A percentile compares a stretch with the other conserved stretches of the same genome.
Evolutionary conservation across 2,113 vertebrate genomes (phyloP).

Genomic region (Lophochroa leadbeateri): DNA sequence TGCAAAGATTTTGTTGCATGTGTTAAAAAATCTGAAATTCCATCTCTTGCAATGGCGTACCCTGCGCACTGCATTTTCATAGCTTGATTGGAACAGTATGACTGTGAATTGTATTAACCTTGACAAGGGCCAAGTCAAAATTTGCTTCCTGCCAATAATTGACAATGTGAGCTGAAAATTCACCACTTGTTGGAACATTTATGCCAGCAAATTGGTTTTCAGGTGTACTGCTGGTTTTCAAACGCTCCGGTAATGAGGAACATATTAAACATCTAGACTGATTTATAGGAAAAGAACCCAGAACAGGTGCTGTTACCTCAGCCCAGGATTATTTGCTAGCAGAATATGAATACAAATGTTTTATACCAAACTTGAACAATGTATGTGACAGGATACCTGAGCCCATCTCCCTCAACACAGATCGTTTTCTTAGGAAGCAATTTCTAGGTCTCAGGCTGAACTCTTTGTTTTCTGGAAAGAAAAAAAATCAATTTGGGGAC

Average conservation of each 20-base stretch:
- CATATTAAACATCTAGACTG: slow-evolving; percentile 36
- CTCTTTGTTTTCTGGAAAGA: slow-evolving; percentile 45
- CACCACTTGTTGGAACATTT: slow-evolving; percentile 6
- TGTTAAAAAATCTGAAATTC: neutral
- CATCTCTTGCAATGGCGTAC: neutral
- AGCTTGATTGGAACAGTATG: neutral
- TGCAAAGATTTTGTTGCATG: neutral
- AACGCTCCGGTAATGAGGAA: neutral
- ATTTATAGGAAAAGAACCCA: slow-evolving; percentile 6
- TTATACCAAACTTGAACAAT: neutral
- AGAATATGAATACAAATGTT: neutral
- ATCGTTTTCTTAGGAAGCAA: slow-evolving; percentile 68
- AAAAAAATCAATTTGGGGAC: slow-evolving; percentile 33
- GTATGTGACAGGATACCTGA: neutral
- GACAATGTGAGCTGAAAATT: slow-evolving; percentile 16
- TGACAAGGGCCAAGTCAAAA: slow-evolving; percentile 36
- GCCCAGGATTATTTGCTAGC: neutral
- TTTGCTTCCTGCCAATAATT: slow-evolving; percentile 33
- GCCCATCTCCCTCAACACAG: neutral
- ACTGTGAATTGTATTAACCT: slow-evolving; percentile 27
- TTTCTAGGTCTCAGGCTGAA: slow-evolving; percentile 62
- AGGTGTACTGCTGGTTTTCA: slow-evolving; percentile 14
- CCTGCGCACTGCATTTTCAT: neutral
- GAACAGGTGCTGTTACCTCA: slow-evolving; percentile 34
- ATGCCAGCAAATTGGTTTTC: slow-evolving; percentile 49